These are phyloP conservation scores for Entomobrya multifasciata DNA, from an alignment of 2,888 invertebrate genomes.

Conservation along the genomic window DNA sequence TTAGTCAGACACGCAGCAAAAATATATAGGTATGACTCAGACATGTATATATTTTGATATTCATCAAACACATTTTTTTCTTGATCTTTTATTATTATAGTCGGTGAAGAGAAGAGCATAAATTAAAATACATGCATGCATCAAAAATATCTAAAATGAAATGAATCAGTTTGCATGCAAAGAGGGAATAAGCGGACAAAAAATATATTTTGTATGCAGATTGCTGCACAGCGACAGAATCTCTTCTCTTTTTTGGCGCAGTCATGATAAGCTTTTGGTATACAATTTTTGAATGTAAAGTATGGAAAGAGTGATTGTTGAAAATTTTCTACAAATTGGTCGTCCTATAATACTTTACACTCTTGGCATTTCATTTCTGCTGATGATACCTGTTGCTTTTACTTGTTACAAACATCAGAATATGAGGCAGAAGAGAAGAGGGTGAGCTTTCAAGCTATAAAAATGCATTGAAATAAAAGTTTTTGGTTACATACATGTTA, in stretches of 20 bases:
- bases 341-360: neutral
- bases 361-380: neutral
- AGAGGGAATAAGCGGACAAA: slow-evolving; percentile 8
- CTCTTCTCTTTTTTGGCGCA: too few species aligned
- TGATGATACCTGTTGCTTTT: slow-evolving; percentile 9
- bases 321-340: neutral
- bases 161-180: slow-evolving; percentile 14
- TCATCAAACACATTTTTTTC: too few species aligned
- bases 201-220: slow-evolving; percentile 1
- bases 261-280: too few species aligned
- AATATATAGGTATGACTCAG: too few species aligned
- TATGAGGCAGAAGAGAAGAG: neutral
- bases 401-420: neutral
- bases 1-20: slow-evolving; percentile 16
- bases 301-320: neutral
- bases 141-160: too few species aligned
- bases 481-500: too few species aligned
- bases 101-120: neutral
- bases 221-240: neutral
- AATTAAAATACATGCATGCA: neutral
- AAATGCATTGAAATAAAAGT: too few species aligned
- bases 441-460: neutral
- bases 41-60: too few species aligned
- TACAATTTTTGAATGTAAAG: too few species aligned
- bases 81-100: too few species aligned